Evolutionary conservation across 2,888 invertebrate species (phyloP).

Genomic region (Drosophila robusta): DNA sequence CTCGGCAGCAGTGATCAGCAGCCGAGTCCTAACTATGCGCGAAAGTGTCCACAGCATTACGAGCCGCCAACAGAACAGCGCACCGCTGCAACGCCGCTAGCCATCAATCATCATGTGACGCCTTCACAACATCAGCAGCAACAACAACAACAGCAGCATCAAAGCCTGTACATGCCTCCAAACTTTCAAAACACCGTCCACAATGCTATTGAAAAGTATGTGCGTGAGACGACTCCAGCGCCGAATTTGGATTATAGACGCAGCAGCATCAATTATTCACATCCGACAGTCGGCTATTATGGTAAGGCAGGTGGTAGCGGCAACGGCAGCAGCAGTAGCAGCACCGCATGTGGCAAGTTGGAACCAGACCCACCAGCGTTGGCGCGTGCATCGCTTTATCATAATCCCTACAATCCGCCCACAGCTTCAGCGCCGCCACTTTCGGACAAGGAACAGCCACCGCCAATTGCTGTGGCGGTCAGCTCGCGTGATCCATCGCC

Average conservation of each 20-base stretch:
- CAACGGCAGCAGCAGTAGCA: constrained; percentile 1
- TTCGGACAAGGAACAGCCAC: constrained; percentile 19
- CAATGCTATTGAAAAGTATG: constrained; percentile 73
- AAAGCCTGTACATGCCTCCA: constrained; percentile 79
- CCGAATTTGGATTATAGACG: constrained; percentile 63
- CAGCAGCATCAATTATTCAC: constrained; percentile 6
- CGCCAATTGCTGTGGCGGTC: background rate
- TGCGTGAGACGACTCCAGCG: constrained; percentile 59
- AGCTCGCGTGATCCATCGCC: constrained; percentile 40
- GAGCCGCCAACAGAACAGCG: constrained; percentile 66
- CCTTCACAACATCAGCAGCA: constrained; percentile 10
- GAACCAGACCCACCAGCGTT: constrained; percentile 49
- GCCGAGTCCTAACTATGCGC: constrained; percentile 80
- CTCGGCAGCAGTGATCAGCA: constrained; percentile 73
- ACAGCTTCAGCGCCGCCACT: constrained; percentile 15
- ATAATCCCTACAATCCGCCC: constrained; percentile 76
- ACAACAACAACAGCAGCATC: constrained; percentile 53
- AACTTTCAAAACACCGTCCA: constrained; percentile 75
- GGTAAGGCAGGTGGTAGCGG: constrained; percentile 21
- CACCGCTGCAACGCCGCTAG: constrained; percentile 41
- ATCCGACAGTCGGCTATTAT: constrained; percentile 32
- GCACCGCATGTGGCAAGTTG: constrained; percentile 49
- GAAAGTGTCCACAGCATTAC: constrained; percentile 80
- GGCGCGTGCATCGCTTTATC: constrained; percentile 69
- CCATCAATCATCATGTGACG: constrained; percentile 6